These are phyloP conservation scores for Acanthopagrus latus DNA, from an alignment of 2,797 vertebrate genomes.

Conservation along the genomic window DNA sequence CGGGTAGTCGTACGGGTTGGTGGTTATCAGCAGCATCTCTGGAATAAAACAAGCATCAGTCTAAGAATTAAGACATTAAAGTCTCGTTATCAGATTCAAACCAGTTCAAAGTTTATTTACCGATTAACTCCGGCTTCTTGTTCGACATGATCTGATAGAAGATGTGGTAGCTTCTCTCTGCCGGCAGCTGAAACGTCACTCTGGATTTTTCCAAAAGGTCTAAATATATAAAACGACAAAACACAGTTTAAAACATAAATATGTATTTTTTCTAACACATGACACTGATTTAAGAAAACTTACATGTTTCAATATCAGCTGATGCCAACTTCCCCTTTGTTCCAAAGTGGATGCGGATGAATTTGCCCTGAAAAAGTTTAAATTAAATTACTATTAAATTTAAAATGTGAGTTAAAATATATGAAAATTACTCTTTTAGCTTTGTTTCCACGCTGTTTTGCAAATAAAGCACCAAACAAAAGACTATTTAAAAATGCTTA, in stretches of 20 bases:
- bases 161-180: constrained; percentile 89
- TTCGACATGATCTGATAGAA: constrained; percentile 90
- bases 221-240: constrained; percentile 42
- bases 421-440: neutral
- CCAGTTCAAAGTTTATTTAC: constrained; percentile 48
- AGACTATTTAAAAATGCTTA: too few species aligned
- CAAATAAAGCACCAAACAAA: too few species aligned
- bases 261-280: neutral
- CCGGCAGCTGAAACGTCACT: constrained; percentile 88
- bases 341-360: constrained; percentile 91
- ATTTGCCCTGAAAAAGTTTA: constrained; percentile 85
- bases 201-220: constrained; percentile 89
- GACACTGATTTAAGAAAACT: constrained; percentile 54
- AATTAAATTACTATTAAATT: neutral
- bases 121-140: constrained; percentile 89
- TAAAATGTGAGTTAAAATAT: neutral
- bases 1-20: constrained; percentile 88
- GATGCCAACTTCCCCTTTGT: constrained; percentile 90
- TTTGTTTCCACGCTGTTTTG: neutral
- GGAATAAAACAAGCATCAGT: neutral
- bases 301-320: constrained; percentile 91
- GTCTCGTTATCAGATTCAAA: neutral
- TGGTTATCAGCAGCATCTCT: constrained; percentile 91
- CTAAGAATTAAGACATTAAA: too few species aligned
- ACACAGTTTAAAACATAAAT: neutral